Evolutionary conservation across 2,888 invertebrate genomes (phyloP), one percentile per base, ranked within the genome.

Genomic region (Tridacna crocea): DNA sequence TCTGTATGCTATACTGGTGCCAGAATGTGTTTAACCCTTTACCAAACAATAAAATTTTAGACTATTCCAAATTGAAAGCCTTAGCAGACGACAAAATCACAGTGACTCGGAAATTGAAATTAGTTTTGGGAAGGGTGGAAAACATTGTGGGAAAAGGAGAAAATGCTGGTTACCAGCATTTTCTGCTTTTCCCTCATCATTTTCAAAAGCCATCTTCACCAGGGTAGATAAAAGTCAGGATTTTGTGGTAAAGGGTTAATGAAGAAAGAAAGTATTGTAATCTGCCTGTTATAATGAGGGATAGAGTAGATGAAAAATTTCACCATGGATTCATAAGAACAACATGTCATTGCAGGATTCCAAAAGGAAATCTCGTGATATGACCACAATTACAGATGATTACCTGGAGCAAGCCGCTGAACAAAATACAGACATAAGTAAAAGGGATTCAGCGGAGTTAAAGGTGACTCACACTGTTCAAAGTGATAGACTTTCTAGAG

Each of bases 321-420:
- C 8, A 36, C 2, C 8, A 36, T 8, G 8, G 2, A 36, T 36
- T 36, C 36, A 36, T 36, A 36, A 36, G 36, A 36, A 36, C 8
- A 8, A 36, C 8, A 36, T 36, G 2, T 36, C 24, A 70, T 73
- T 73, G 19, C 61, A 74, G 74, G 74, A 74, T 70, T 70, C 74
- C n/a, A 87, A 87, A 36, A 55, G 87, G 46, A 82, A 84, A 46
- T 87, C 87, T 26, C 68, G 80, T 19, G 87, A 87, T 72, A 82
- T 84, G 36, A 84, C 87, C 3, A 84, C 87, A 17, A 47, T 84
- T 2, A 87, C 87, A 13, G 87, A 87, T 27, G 82, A 82, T 46
- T 61, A 74, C 60, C 65, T 79, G 63, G 83, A 73, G 11, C 72
- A 63, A 48, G 65, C 70, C 74, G 72, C 76, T 47, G 85, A 79